phyloP scores from a whole-genome alignment of 1,140 invertebrate genomes.

The Drosophila murphyi region DNA sequence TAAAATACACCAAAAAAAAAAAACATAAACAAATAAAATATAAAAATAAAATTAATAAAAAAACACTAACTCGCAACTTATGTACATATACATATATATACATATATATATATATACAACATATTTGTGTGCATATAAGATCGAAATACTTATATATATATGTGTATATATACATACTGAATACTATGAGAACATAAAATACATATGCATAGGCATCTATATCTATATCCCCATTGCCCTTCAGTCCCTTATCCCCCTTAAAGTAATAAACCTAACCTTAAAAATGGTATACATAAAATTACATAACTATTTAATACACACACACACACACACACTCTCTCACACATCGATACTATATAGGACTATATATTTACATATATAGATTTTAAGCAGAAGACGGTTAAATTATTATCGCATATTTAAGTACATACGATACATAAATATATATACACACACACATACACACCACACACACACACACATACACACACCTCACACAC shows the following conservation, averaged over 20 bases:
- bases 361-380: slow-evolving; percentile 58
- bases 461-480: slow-evolving; percentile 22
- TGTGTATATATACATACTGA: slow-evolving; percentile 4
- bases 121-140: slow-evolving; percentile 8
- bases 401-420: slow-evolving; percentile 47
- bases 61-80: slow-evolving; percentile 45
- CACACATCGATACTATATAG: slow-evolving; percentile 24
- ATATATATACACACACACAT: slow-evolving; percentile 19
- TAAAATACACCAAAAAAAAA: slow-evolving; percentile 60
- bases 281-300: slow-evolving; percentile 21
- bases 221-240: neutral
- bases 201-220: slow-evolving; percentile 5
- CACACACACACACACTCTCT: slow-evolving; percentile 6
- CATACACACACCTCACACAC: slow-evolving; percentile 19
- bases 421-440: slow-evolving; percentile 16
- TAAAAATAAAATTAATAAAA: too few species aligned
- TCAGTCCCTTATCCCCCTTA: neutral
- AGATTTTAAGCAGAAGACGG: slow-evolving; percentile 52
- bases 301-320: slow-evolving; percentile 29
- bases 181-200: neutral
- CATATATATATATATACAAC: slow-evolving; percentile 19
- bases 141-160: neutral
- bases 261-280: slow-evolving; percentile 20
- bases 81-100: slow-evolving; percentile 40
- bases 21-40: too few species aligned